Evolutionary conservation across 1,140 invertebrate species (phyloP), one percentile per base, ranked within the genome.

Genomic region (Asbolus verrucosus): DNA sequence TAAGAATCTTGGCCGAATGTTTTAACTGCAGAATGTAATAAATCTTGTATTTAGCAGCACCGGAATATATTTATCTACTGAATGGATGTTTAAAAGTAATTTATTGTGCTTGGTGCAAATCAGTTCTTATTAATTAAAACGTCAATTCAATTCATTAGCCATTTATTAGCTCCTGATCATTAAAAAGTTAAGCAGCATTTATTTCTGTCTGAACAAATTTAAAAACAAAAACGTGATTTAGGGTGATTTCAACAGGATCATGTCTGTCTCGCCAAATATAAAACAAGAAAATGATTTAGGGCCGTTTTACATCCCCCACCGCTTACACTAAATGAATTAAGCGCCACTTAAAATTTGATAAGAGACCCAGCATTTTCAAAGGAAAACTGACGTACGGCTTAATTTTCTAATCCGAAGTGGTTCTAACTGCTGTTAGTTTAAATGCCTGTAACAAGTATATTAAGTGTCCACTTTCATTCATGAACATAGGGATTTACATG

Each of bases 271-370:
- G 5, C n/a, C 46, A 27, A 13, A 54, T 54, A 54, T 14, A 54
- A 24, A 27, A 54, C 46, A 54, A 31, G 19, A 11, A 54, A 27
- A 9, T 54, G 46, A 27, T 54, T 54, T 54, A 54, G 19, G 46
- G 8, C 27, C 46, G 27, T 24, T 27, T 27, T 14, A 19, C 24
- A n/a, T n/a, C 46, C 21, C 14, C 11, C 21, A 14, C 27, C 21
- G 46, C 18, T 24, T 24, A 21, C 24, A 54, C 27, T 27, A 27
- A 54, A 24, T 16, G 46, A 27, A 54, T 54, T 54, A 54, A 54
- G 18, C 18, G 11, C 46, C 46, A 54, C 46, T 54, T 54, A 54
- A 27, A 54, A 54, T 54, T 13, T 27, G 21, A 27, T 31, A 54
- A n/a, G 8, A 27, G 6, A n/a, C n/a, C n/a, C n/a, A 5, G 6